Percentiles rank a stretch among this genome's conserved stretches.
Evolutionary conservation across 2,888 invertebrate genomes (phyloP).

Genomic region (Andrena chrysosceles): DNA sequence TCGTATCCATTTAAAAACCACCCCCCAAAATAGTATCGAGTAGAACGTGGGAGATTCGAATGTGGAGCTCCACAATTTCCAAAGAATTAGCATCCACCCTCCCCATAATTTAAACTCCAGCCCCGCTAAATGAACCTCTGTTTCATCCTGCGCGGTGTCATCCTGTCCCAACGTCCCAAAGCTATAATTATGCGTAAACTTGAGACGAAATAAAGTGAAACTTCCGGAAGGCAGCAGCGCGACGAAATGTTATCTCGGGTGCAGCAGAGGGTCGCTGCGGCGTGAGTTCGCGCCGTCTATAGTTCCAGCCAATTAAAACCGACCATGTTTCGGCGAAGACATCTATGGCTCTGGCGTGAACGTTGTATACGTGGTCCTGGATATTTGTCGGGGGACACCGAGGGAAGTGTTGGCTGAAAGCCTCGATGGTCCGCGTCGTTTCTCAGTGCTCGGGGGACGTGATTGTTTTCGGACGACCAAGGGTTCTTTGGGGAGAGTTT

Average conservation of each 20-base stretch:
- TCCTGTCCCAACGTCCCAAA: neutral
- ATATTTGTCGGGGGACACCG: neutral
- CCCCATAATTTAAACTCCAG: neutral
- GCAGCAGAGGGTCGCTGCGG: neutral
- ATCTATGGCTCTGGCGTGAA: constrained; percentile 16
- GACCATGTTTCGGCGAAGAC: constrained; percentile 17
- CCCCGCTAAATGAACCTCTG: neutral
- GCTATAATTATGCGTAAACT: constrained; percentile 43
- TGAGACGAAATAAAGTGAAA: constrained; percentile 31
- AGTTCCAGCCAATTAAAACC: constrained; percentile 36
- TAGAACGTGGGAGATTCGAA: too few species aligned
- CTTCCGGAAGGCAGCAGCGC: neutral
- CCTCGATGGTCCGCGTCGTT: neutral
- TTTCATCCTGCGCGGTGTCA: neutral
- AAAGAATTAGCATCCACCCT: neutral
- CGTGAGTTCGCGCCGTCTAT: constrained; percentile 13
- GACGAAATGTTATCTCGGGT: constrained; percentile 30
- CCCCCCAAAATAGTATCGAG: too few species aligned
- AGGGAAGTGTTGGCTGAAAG: neutral
- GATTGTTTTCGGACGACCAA: neutral
- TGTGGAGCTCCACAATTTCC: neutral
- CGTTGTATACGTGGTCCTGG: constrained; percentile 9
- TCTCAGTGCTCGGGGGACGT: neutral
- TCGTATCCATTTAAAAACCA: too few species aligned
- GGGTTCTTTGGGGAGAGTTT: neutral